Conservation (phyloP, 2,888 invertebrate genomes). For the Hirtodrosophila alboralis region DNA sequence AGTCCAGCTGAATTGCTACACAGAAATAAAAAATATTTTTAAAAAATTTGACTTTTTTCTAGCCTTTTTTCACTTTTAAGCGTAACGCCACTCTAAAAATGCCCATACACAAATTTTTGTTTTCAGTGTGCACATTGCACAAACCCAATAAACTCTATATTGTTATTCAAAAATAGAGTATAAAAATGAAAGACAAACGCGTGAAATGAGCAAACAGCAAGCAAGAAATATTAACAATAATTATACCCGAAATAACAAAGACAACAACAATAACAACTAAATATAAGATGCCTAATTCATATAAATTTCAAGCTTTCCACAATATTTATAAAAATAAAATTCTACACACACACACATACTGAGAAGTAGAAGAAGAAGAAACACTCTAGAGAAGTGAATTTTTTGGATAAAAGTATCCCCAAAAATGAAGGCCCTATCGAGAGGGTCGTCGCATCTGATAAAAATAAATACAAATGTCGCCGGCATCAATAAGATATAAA, state of each 20-base stretch:
- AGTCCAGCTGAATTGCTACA: too few relatives aligned
- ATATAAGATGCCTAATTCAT: constrained; percentile 44
- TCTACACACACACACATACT: constrained; percentile 47
- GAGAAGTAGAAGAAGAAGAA: too few relatives aligned
- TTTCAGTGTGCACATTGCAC: too few relatives aligned
- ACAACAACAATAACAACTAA: constrained; percentile 26
- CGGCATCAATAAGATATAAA: constrained; percentile 80
- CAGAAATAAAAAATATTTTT: too few relatives aligned
- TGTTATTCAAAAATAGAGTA: constrained; percentile 4
- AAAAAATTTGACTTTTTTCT: too few relatives aligned
- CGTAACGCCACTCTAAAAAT: too few relatives aligned
- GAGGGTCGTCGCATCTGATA: constrained; percentile 48
- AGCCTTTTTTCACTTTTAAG: too few relatives aligned
- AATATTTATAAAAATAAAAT: constrained; percentile 79
- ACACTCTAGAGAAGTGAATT: constrained; percentile 48
- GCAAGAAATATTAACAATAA: constrained; percentile 72
- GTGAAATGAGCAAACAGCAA: constrained; percentile 26
- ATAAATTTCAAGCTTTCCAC: constrained; percentile 77
- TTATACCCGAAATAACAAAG: constrained; percentile 62
- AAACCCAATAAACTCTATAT: too few relatives aligned
- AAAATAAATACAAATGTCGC: constrained; percentile 80
- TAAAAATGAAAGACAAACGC: constrained; percentile 22
- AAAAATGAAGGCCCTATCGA: constrained; percentile 22
- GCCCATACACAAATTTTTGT: too few relatives aligned
- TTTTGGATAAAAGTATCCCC: constrained; percentile 49